These are phyloP conservation scores for Limenitis camilla DNA, from an alignment of 2,888 invertebrate species.

Conservation along the genomic window DNA sequence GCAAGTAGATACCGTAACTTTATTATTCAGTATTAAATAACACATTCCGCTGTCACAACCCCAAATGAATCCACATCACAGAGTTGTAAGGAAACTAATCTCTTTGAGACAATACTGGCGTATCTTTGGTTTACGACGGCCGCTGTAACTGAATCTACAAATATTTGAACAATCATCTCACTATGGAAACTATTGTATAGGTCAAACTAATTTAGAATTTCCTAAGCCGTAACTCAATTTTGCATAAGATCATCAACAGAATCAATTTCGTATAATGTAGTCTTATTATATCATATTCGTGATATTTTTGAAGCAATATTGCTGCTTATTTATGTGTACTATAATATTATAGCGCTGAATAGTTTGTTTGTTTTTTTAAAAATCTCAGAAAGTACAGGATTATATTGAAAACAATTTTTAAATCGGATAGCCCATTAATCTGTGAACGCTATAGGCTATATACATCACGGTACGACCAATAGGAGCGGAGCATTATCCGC, in stretches of 20 bases:
- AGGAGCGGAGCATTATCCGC: too few species aligned
- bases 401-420: too few species aligned
- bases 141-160: constrained; percentile 55
- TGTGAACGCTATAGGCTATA: too few species aligned
- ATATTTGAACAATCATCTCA: constrained; percentile 60
- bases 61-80: constrained; percentile 35
- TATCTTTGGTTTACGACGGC: constrained; percentile 67
- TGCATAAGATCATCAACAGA: constrained; percentile 51
- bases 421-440: too few species aligned
- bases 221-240: constrained; percentile 60
- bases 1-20: too few species aligned
- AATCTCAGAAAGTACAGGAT: too few species aligned
- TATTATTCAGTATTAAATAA: background rate
- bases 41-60: constrained; percentile 8
- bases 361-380: too few species aligned
- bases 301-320: too few species aligned
- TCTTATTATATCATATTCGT: too few species aligned
- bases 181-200: constrained; percentile 59
- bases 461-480: too few species aligned
- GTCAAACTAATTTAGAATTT: constrained; percentile 65
- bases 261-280: constrained; percentile 46
- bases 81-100: constrained; percentile 62
- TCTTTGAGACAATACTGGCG: constrained; percentile 65
- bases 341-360: too few species aligned
- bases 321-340: too few species aligned